Evolutionary conservation across 2,113 vertebrate genomes (phyloP), one percentile per base, ranked within the genome.

Genomic region (Setophaga petechia): DNA sequence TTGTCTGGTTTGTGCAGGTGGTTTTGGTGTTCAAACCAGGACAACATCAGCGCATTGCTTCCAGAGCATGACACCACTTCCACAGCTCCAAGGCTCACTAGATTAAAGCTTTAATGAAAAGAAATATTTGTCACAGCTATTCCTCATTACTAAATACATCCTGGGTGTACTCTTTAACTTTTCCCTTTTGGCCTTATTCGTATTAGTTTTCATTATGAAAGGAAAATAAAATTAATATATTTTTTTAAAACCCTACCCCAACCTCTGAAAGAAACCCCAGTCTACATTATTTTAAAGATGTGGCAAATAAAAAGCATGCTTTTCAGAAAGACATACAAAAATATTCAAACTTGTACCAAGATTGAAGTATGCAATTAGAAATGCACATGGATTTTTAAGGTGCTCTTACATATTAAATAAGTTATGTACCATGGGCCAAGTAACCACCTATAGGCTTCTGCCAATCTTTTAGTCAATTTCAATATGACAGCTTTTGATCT

Each of bases 301-400:
- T 25, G 14, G 4, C 16, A 72, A 46, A 15, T 69, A 72, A 69
- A 61, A 31, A 47, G 11, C 5, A 47, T 0, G 2, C 20, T 47
- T 87, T 57, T 67, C 35, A 68, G 31, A 58, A 71, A 43, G 39
- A 87, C 74, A 25, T 41, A 28, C 0, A 25, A 58, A 84, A 85
- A 20, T 1, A 1, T 75, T 68, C 6, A 3, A 63, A 21, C 5
- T 24, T 46, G 6, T 27, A 4, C 1, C 2, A 80, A 66, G n/a
- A 57, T 0, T 31, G n/a, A 85, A 80, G 4, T 4, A 17, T 6
- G 13, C 28, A 46, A 7, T 8, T 61, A 25, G 18, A 89, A 87
- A 67, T 6, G 21, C 55, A 51, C 0, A 0, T 17, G 4, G 23
- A 30, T 73, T 15, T 65, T 85, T 31, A 67, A 67, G 23, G 23